Evolutionary conservation across 2,797 vertebrate genomes (phyloP).

Genomic region (Melanotaenia maccullochi): DNA sequence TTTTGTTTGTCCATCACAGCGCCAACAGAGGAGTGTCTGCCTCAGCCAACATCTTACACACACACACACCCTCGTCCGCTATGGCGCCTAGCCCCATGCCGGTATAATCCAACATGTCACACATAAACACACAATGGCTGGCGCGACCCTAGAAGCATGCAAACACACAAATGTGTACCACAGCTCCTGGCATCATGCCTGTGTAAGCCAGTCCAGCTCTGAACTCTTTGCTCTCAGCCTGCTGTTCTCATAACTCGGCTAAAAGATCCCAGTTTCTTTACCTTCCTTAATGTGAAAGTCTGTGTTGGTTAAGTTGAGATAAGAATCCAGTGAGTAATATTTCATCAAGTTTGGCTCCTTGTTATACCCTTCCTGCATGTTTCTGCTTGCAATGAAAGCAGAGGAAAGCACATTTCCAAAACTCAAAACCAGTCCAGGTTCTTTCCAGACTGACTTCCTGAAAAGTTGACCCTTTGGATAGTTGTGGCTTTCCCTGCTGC

Average conservation of each 20-base stretch:
- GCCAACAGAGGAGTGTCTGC: slow-evolving; percentile 67
- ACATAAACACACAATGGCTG: slow-evolving; percentile 56
- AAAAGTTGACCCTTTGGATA: slow-evolving; percentile 65
- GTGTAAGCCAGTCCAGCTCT: slow-evolving; percentile 61
- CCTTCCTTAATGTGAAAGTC: slow-evolving; percentile 33
- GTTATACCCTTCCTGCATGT: not conserved
- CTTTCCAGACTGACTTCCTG: slow-evolving; percentile 69
- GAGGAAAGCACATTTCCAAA: slow-evolving; percentile 33
- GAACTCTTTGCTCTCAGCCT: slow-evolving; percentile 67
- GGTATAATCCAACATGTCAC: slow-evolving; percentile 63
- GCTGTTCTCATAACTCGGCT: slow-evolving; percentile 65
- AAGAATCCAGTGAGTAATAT: slow-evolving; percentile 27
- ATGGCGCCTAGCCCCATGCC: slow-evolving; percentile 60
- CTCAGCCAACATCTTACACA: slow-evolving; percentile 65
- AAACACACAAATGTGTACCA: slow-evolving; percentile 36
- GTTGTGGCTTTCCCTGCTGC: slow-evolving; percentile 64
- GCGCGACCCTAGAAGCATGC: slow-evolving; percentile 28
- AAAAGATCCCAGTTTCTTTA: slow-evolving; percentile 61
- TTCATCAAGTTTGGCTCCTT: slow-evolving; percentile 10
- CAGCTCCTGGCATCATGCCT: slow-evolving; percentile 59
- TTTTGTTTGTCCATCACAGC: slow-evolving; percentile 70
- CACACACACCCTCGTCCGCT: slow-evolving; percentile 53
- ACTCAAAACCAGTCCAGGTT: slow-evolving; percentile 41
- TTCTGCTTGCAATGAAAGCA: slow-evolving; percentile 37
- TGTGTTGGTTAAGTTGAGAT: slow-evolving; percentile 28